Evolutionary conservation across 2,113 vertebrate genomes (phyloP).

Genomic region (Embiotoca jacksoni): DNA sequence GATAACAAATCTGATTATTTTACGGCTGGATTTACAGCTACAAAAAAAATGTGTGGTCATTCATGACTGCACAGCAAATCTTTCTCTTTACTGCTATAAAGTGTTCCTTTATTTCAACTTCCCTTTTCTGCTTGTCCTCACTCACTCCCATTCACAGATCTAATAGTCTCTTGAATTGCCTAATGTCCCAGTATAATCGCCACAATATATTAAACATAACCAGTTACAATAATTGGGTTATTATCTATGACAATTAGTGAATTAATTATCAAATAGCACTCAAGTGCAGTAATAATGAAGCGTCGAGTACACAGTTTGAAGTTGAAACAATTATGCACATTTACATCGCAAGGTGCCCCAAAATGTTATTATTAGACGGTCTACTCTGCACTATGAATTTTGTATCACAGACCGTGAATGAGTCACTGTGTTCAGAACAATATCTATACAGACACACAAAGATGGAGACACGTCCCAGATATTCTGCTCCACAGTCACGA

Average conservation of each 20-base stretch:
- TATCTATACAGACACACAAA: neutral
- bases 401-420: neutral
- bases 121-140: neutral
- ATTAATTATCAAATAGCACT: constrained; percentile 33
- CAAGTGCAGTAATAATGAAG: constrained; percentile 19
- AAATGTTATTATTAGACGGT: constrained; percentile 32
- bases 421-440: neutral
- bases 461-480: neutral
- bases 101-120: constrained; percentile 22
- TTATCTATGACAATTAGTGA: constrained; percentile 34
- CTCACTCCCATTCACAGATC: constrained; percentile 49
- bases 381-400: constrained; percentile 14
- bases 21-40: neutral
- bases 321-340: constrained; percentile 7
- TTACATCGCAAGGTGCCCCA: neutral
- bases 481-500: neutral
- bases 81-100: neutral
- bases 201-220: constrained; percentile 20
- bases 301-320: constrained; percentile 5
- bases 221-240: constrained; percentile 23
- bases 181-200: constrained; percentile 19
- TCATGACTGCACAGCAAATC: too few relatives aligned
- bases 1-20: constrained; percentile 26
- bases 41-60: neutral
- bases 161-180: constrained; percentile 30